These are phyloP conservation scores for Geotrupes spiniger DNA, from an alignment of 2,888 invertebrate genomes.

Conservation along the genomic window DNA sequence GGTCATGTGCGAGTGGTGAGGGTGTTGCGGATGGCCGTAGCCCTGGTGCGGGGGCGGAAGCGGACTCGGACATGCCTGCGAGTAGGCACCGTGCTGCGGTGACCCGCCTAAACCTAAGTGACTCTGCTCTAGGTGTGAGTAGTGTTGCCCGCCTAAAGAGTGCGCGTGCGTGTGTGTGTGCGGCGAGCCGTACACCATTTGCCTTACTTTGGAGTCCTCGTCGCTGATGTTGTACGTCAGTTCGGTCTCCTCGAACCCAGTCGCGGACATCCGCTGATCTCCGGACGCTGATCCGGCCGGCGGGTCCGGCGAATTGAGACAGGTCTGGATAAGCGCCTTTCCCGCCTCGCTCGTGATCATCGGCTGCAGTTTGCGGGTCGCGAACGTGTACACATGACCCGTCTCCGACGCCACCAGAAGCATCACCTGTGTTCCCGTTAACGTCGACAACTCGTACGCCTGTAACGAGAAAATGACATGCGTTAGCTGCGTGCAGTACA, in stretches of 20 bases:
- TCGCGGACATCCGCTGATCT: constrained; percentile 97
- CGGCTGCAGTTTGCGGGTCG: constrained; percentile 96
- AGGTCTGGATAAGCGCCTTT: constrained; percentile 97
- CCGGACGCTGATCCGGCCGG: constrained; percentile 63
- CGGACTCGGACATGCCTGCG: constrained; percentile 71
- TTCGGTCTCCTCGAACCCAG: constrained; percentile 98
- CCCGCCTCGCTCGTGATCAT: constrained; percentile 99
- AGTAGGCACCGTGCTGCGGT: constrained; percentile 56
- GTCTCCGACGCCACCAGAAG: constrained; percentile 97
- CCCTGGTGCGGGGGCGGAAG: constrained; percentile 60
- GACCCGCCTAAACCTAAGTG: constrained; percentile 49
- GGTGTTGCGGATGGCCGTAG: constrained; percentile 67
- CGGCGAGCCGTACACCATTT: constrained; percentile 81
- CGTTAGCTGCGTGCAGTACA: background rate
- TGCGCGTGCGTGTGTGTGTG: constrained; percentile 65
- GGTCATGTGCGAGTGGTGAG: constrained; percentile 69
- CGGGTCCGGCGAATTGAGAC: constrained; percentile 95
- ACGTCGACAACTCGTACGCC: constrained; percentile 98
- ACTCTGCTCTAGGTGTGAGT: constrained; percentile 47
- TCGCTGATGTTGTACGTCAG: constrained; percentile 94
- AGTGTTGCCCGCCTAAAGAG: constrained; percentile 47
- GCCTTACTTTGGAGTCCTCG: constrained; percentile 96
- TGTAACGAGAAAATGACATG: constrained; percentile 53
- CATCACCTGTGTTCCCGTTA: constrained; percentile 99
- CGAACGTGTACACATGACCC: constrained; percentile 99